Conservation (phyloP, 2,797 vertebrate genomes). For the Adrianichthys oophorus region DNA sequence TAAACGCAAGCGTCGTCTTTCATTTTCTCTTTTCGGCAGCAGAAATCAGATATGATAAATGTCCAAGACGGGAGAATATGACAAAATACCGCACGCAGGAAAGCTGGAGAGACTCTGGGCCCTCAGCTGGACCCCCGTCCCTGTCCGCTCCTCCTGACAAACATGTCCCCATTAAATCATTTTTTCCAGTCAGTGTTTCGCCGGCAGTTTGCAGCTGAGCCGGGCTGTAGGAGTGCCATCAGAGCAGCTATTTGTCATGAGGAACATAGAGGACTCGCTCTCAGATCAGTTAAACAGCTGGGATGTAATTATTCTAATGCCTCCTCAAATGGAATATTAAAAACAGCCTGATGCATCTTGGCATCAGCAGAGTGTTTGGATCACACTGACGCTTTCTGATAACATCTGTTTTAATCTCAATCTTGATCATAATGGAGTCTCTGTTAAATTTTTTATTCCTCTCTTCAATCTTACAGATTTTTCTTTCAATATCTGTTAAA, state of each 20-base stretch:
- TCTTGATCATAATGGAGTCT: too few relatives aligned
- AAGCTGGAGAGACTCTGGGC: constrained; percentile 1
- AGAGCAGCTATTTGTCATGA: neutral
- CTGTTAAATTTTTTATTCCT: too few relatives aligned
- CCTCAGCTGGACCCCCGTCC: constrained; percentile 5
- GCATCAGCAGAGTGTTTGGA: neutral
- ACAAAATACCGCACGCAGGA: neutral
- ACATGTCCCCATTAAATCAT: neutral
- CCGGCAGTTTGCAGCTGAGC: neutral
- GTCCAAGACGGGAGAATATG: neutral
- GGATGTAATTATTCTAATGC: constrained; percentile 46
- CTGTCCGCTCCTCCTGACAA: neutral
- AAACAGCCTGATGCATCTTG: constrained; percentile 17
- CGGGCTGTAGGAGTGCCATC: neutral
- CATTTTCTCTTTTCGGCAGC: constrained; percentile 7
- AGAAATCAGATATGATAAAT: constrained; percentile 28
- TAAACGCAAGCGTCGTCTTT: constrained; percentile 30
- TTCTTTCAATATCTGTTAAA: neutral
- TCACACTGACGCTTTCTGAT: constrained; percentile 16
- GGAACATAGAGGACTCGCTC: constrained; percentile 8
- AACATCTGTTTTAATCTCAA: too few relatives aligned
- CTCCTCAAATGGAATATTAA: constrained; percentile 42
- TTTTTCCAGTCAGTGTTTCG: constrained; percentile 4
- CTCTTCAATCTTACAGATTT: too few relatives aligned
- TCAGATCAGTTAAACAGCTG: constrained; percentile 16